Evolutionary conservation across 2,113 vertebrate species (phyloP), one percentile per base, ranked within the genome.

Genomic region (Cygnus atratus): DNA sequence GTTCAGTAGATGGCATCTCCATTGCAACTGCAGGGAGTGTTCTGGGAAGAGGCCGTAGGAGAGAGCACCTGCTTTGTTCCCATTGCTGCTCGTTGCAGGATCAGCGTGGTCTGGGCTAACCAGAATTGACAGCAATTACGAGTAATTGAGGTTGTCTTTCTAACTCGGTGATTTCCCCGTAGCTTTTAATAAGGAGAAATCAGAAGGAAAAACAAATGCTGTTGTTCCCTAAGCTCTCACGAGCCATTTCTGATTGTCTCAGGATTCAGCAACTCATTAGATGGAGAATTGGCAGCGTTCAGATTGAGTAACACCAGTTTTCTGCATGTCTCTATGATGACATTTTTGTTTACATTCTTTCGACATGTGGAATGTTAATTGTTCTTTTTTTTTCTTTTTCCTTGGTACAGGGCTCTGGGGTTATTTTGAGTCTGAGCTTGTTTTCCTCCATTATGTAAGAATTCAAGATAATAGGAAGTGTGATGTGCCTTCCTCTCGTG

Each of bases 341-440:
- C 85, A 85, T 91, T 93, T 46, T 91, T 95, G 87, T 91, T 96
- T 91, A 85, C 94, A 93, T 97, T 97, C 92, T 95, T 96, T 92
- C 88, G 97, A 75, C 80, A 91, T 75, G 62, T 93, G 75, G 92
- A 96, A 96, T 89, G 81, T 94, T 94, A 88, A 92, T 84, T 95
- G 46, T 48, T 48, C 11, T 48, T 48, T 48, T 48, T 21, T 46
- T 48, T 21, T 22, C 21, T 22, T 86, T 55, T 90, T 66, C 50
- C 55, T 55, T 57, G 12, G 19, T 84, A 26, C 31, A 5, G 16
- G 3, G 37, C 78, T 94, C 39, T 87, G 72, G 35, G 4, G 25
- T 68, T 95, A 82, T 92, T 94, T 91, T 87, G 76, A 93, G 74
- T 65, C 48, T 19, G 24, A 87, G 50, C 3, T 48, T 85, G 76